Percentiles rank a stretch among this genome's conserved stretches.
These are phyloP conservation scores for Glaucomys volans DNA, from an alignment of 2,113 vertebrate species.

Conservation along the genomic window DNA sequence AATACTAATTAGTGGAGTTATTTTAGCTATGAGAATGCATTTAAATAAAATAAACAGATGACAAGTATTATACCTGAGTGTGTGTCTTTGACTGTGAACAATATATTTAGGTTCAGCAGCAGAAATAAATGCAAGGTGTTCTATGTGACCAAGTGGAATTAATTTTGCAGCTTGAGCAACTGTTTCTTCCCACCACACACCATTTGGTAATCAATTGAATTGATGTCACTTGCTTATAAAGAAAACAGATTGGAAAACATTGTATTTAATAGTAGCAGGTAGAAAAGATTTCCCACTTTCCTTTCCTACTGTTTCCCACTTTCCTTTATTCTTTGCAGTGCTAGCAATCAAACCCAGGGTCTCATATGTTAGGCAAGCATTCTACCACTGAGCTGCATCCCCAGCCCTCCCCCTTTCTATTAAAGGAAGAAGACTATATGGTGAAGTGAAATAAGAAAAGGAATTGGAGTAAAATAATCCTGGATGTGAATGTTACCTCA, in stretches of 20 bases:
- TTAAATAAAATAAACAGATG: conserved; percentile 58
- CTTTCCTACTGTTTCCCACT: not conserved
- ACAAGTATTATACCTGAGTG: conserved; percentile 26
- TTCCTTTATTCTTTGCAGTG: not conserved
- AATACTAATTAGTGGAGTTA: conserved; percentile 20
- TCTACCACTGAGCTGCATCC: not conserved
- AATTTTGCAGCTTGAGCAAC: not conserved
- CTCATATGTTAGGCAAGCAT: too few species aligned
- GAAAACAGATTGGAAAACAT: not conserved
- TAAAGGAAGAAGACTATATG: not conserved
- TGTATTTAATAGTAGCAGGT: conserved; percentile 1
- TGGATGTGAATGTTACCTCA: not conserved
- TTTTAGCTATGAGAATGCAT: conserved; percentile 42
- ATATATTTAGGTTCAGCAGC: not conserved
- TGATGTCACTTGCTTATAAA: conserved; percentile 31
- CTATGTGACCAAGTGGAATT: not conserved
- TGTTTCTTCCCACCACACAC: not conserved
- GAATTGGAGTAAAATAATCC: not conserved
- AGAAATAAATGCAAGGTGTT: conserved; percentile 43
- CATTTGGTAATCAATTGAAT: conserved; percentile 45
- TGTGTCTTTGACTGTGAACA: conserved; percentile 17
- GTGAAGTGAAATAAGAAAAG: conserved; percentile 13
- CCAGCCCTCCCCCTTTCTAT: not conserved
- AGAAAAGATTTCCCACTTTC: not conserved
- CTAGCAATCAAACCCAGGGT: too few species aligned